phyloP scores from a whole-genome alignment of 2,888 invertebrate genomes.

The Ptychoptera albimana region DNA sequence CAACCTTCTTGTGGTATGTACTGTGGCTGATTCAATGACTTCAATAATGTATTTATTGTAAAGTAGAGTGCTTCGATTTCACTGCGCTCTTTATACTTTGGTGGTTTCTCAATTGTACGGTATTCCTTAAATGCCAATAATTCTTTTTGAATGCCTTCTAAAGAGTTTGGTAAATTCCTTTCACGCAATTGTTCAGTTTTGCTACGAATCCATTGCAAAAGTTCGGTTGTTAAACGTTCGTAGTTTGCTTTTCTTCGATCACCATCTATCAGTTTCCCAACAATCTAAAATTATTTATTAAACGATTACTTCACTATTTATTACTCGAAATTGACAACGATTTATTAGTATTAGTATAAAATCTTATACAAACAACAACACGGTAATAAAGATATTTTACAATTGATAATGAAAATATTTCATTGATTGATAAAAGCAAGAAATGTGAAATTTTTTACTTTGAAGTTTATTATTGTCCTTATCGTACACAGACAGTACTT shows the following conservation, averaged over 20 bases:
- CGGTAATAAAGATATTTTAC: slow-evolving; percentile 6
- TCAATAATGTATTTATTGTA: slow-evolving; percentile 89
- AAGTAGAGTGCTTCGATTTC: slow-evolving; percentile 95
- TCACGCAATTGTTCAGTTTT: slow-evolving; percentile 73
- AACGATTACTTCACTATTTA: background rate
- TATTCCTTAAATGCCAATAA: slow-evolving; percentile 86
- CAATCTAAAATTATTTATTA: slow-evolving; percentile 48
- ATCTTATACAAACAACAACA: background rate
- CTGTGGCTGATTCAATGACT: slow-evolving; percentile 79
- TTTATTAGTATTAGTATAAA: background rate
- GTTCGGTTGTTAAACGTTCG: slow-evolving; percentile 62
- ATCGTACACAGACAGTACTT: no score
- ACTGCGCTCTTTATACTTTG: slow-evolving; percentile 94
- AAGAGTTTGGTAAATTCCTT: slow-evolving; percentile 79
- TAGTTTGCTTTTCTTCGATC: slow-evolving; percentile 85
- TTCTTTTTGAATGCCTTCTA: slow-evolving; percentile 88
- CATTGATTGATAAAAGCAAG: no score
- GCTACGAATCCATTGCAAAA: slow-evolving; percentile 84
- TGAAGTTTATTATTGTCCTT: no score
- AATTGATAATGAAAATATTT: slow-evolving; percentile 9
- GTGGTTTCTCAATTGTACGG: slow-evolving; percentile 92
- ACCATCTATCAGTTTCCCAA: slow-evolving; percentile 89
- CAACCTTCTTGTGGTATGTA: slow-evolving; percentile 80
- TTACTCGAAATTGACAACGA: slow-evolving; percentile 3
- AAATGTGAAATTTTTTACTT: no score